Percentiles rank a stretch among this genome's conserved stretches.
phyloP scores from a whole-genome alignment of 2,797 vertebrate species.

The Sebastes vulpes region DNA sequence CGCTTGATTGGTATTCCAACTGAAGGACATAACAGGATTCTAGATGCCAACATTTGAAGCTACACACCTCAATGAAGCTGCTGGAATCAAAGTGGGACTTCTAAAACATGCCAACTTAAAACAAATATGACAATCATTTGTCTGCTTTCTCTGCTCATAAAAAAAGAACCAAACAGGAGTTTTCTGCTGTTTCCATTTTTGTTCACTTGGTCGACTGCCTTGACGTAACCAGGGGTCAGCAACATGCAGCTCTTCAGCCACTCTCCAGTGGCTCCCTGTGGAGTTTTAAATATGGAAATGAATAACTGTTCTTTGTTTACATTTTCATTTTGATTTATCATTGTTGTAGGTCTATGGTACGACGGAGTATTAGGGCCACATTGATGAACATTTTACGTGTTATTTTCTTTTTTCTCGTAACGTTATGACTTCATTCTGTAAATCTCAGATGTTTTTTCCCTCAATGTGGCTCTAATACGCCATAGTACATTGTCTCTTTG shows the following conservation, averaged over 20 bases:
- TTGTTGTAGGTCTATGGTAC: no score
- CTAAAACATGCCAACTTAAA: neutral
- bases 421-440: no score
- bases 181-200: neutral
- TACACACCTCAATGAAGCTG: neutral
- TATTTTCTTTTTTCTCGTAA: no score
- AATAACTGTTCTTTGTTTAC: no score
- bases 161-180: neutral
- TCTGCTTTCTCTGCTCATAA: constrained; percentile 19
- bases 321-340: no score
- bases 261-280: no score
- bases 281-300: no score
- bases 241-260: no score
- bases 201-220: constrained; percentile 9
- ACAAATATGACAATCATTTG: constrained; percentile 26
- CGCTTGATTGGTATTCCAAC: neutral
- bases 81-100: neutral
- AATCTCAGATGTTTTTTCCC: no score
- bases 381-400: rapidly evolving
- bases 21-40: neutral
- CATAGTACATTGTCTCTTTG: no score
- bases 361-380: no score
- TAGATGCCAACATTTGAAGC: constrained; percentile 1
- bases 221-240: neutral
- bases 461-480: no score